Conservation (phyloP, 2,797 vertebrate species). For the Dryobates pubescens region DNA sequence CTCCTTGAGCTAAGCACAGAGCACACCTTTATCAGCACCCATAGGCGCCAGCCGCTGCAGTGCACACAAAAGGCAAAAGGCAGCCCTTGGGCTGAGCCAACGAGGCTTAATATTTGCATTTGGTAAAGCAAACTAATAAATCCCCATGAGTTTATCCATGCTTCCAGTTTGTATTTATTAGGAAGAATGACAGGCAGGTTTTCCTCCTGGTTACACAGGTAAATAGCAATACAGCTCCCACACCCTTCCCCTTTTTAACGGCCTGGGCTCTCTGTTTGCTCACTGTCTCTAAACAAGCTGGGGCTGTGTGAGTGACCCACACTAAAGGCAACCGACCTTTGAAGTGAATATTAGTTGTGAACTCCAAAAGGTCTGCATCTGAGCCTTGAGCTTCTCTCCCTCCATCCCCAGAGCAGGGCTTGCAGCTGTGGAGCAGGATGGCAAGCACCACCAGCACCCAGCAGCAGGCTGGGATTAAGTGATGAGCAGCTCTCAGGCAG, state of each 20-base stretch:
- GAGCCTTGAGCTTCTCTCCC: rapidly evolving
- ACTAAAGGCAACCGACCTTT: background rate
- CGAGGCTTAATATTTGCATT: constrained; percentile 70
- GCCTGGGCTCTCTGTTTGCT: constrained; percentile 24
- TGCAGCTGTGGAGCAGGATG: rapidly evolving
- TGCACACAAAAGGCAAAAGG: constrained; percentile 63
- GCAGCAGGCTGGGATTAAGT: background rate
- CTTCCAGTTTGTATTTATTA: constrained; percentile 60
- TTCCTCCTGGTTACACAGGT: constrained; percentile 12
- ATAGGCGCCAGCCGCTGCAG: constrained; percentile 17
- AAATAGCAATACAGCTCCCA: constrained; percentile 15
- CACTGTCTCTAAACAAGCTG: background rate
- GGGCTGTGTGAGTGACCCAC: background rate
- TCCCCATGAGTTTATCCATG: constrained; percentile 19
- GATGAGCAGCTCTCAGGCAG: background rate
- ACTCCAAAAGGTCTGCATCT: rapidly evolving
- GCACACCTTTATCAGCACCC: background rate
- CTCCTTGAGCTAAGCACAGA: background rate
- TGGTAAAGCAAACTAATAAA: constrained; percentile 78
- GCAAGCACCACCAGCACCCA: rapidly evolving
- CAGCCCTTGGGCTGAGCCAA: constrained; percentile 27
- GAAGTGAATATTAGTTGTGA: background rate
- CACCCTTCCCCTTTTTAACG: background rate
- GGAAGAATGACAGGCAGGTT: constrained; percentile 21
- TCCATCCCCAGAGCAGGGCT: rapidly evolving